Percentiles rank a stretch among this genome's conserved stretches.
Conservation (phyloP, 2,797 vertebrate species). For the Catharus ustulatus region DNA sequence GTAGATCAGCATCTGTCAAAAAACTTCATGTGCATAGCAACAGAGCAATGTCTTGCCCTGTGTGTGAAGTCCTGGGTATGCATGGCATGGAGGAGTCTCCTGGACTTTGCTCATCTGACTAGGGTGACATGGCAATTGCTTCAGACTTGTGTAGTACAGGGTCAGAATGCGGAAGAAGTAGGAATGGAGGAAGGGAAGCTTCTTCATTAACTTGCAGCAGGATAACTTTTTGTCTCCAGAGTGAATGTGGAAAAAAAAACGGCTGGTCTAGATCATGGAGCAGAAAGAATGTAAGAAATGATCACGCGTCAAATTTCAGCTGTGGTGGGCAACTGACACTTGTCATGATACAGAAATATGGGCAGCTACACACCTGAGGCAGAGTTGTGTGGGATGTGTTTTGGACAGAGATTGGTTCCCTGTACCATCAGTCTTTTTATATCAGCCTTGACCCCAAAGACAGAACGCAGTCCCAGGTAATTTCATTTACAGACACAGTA, state of each 20-base stretch:
- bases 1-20: neutral
- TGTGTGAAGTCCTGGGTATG: rapidly evolving
- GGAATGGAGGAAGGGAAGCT: neutral
- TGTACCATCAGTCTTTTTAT: neutral
- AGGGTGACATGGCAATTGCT: neutral
- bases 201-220: neutral
- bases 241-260: neutral
- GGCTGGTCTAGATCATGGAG: neutral
- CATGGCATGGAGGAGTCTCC: too few relatives aligned
- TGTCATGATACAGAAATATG: neutral
- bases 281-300: neutral
- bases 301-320: neutral
- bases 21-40: neutral
- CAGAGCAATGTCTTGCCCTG: neutral
- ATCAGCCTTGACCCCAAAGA: neutral
- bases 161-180: neutral
- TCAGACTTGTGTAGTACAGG: neutral
- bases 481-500: neutral
- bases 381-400: rapidly evolving
- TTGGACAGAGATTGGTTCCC: neutral
- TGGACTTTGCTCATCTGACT: neutral
- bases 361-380: rapidly evolving
- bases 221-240: neutral
- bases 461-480: too few relatives aligned
- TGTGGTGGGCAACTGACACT: neutral